Evolutionary conservation across 2,113 vertebrate genomes (phyloP).

Genomic region (Dasyprocta punctata): DNA sequence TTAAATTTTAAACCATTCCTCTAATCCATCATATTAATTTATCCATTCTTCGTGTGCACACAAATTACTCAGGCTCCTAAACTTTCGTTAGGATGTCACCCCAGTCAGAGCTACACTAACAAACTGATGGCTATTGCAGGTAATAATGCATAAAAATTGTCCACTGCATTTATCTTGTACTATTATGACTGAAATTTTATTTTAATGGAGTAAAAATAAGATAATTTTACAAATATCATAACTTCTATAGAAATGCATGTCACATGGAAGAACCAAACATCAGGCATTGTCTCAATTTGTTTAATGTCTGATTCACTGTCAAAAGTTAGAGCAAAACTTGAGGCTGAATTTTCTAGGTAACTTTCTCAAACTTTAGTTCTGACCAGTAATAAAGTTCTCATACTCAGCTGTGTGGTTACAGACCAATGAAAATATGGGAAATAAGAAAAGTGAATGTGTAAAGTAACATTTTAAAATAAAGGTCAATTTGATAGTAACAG

Average conservation of each 20-base stretch:
- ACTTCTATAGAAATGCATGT: neutral
- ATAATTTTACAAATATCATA: slow-evolving; percentile 30
- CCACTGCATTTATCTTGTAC: slow-evolving; percentile 39
- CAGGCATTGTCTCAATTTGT: neutral
- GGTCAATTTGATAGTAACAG: slow-evolving; percentile 34
- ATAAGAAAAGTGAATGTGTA: neutral
- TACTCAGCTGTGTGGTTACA: neutral
- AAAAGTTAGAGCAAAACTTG: neutral
- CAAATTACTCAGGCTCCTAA: neutral
- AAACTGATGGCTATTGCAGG: neutral
- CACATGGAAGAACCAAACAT: neutral
- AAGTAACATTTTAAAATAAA: slow-evolving; percentile 51
- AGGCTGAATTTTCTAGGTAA: slow-evolving; percentile 20
- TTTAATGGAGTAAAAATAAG: slow-evolving; percentile 43
- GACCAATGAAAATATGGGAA: neutral
- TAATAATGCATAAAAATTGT: slow-evolving; percentile 21
- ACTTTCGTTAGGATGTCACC: slow-evolving; percentile 7
- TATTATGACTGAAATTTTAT: slow-evolving; percentile 41
- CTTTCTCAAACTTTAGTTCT: slow-evolving; percentile 44
- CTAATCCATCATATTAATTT: slow-evolving; percentile 6
- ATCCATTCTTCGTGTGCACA: neutral
- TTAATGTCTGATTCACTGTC: neutral
- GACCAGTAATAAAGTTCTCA: neutral
- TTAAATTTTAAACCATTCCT: slow-evolving; percentile 3
- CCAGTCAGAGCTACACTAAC: neutral